Conservation (phyloP, 2,888 invertebrate genomes). For the Heteromyza rotundicornis region DNA sequence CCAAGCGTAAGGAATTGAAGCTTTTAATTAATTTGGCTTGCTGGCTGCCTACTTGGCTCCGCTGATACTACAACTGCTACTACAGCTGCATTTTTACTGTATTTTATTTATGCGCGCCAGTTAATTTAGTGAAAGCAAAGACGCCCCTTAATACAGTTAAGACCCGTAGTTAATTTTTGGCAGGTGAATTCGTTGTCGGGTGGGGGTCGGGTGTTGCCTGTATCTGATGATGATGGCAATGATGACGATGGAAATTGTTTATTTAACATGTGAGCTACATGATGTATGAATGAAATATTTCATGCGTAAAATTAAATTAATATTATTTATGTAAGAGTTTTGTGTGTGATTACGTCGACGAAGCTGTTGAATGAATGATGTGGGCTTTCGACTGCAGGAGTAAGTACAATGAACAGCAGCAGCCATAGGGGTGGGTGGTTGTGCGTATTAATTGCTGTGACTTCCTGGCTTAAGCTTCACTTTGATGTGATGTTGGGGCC, state of each 20-base stretch:
- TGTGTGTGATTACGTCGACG: slow-evolving; percentile 33
- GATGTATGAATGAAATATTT: slow-evolving; percentile 43
- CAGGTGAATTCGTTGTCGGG: slow-evolving; percentile 10
- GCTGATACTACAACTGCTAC: no score
- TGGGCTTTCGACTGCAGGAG: not conserved
- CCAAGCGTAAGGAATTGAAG: slow-evolving; percentile 11
- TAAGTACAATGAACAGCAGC: no score
- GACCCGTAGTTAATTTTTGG: slow-evolving; percentile 51
- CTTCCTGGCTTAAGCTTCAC: no score
- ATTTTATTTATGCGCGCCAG: slow-evolving; percentile 24
- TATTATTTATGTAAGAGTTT: slow-evolving; percentile 46
- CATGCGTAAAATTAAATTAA: slow-evolving; percentile 53
- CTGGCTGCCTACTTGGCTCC: slow-evolving; percentile 28
- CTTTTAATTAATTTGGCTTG: slow-evolving; percentile 50
- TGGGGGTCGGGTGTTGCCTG: not conserved
- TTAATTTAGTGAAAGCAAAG: slow-evolving; percentile 28
- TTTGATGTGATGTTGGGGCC: no score
- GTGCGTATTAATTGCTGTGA: slow-evolving; percentile 40
- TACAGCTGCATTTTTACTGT: slow-evolving; percentile 22
- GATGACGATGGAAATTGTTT: slow-evolving; percentile 31
- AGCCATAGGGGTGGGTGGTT: slow-evolving; percentile 6
- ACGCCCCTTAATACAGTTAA: slow-evolving; percentile 32
- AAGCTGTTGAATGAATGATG: not conserved
- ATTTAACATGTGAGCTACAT: slow-evolving; percentile 20
- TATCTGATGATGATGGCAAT: slow-evolving; percentile 16